Conservation (phyloP, 2,113 vertebrate genomes). For the Carassius gibelio region DNA sequence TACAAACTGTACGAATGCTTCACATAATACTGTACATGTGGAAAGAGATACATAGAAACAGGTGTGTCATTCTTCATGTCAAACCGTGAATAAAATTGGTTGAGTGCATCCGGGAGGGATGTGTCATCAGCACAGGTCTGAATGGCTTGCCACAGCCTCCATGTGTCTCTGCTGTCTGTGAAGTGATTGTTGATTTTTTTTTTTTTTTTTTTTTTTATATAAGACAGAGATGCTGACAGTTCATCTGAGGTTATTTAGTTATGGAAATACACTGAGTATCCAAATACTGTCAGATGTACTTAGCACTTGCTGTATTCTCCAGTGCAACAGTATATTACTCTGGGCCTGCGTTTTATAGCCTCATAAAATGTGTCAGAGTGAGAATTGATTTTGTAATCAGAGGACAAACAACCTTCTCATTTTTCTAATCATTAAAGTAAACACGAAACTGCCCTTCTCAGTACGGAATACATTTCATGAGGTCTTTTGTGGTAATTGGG, state of each 20-base stretch:
- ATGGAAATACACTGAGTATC: neutral
- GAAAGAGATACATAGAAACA: too few species aligned
- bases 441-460: slow-evolving; percentile 10
- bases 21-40: too few species aligned
- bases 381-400: slow-evolving; percentile 16
- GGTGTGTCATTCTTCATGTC: too few species aligned
- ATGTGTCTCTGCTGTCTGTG: too few species aligned
- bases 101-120: too few species aligned
- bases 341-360: neutral
- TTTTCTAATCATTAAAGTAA: slow-evolving; percentile 24
- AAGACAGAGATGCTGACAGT: neutral
- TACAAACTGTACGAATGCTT: too few species aligned
- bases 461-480: slow-evolving; percentile 29
- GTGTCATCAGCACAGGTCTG: too few species aligned
- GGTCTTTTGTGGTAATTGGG: slow-evolving; percentile 22
- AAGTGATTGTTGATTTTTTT: too few species aligned
- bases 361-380: slow-evolving; percentile 7
- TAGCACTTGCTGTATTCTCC: slow-evolving; percentile 19
- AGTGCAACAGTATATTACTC: neutral
- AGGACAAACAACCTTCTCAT: slow-evolving; percentile 21
- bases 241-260: slow-evolving; percentile 7
- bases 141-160: too few species aligned
- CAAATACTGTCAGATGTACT: slow-evolving; percentile 17
- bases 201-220: too few species aligned
- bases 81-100: too few species aligned